Base-by-base conservation (phyloP, 2,888 invertebrate genomes). In the Mylabris sibirica region DNA sequence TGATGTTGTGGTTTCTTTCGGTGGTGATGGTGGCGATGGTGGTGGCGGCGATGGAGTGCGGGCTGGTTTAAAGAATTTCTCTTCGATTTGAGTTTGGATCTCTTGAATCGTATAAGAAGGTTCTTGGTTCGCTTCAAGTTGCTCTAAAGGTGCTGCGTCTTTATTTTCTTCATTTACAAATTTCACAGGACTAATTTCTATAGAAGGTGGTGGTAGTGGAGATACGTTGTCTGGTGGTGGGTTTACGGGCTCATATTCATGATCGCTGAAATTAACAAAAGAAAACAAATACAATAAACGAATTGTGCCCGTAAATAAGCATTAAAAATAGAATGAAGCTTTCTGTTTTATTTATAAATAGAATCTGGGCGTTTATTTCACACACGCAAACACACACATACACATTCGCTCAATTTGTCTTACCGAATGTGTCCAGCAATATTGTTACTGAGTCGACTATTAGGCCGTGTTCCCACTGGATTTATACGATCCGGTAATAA, bases 171-270 rank as follows among this genome's bases (percentile, higher is more conserved):
- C 35, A 44, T 65, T 71, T 22, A 41, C 65, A 17, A 63, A 61
- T 57, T 63, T 38, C 11, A 67, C 68, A 34, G 68, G 26, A n/a
- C 70, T 64, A 34, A 66, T 71, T 49, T 66, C 62, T 66, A 66
- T 71, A 41, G 71, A 62, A 44, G 72, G 70, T 49, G 75, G 70
- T 41, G 74, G 53, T 62, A 72, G 17, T 35, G 64, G 66, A 57
- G 72, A 70, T 35, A 67, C 85, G 72, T 86, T 85, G 65, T 87
- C 86, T 72, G 86, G 86, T 74, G 92, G 92, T 79, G 92, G 91
- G 83, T 92, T 93, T 84, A 96, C 92, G 78, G 94, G 93, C 88
- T 96, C 96, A 87, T 96, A 96, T 86, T 95, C 94, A 90, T 96
- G 95, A 89, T 95, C 95, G 89, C 95, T 96, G 88, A 78, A 90